Percentiles rank a stretch among this genome's conserved stretches.
phyloP scores from a whole-genome alignment of 2,113 vertebrate genomes.

The Ancistrus triradiatus region DNA sequence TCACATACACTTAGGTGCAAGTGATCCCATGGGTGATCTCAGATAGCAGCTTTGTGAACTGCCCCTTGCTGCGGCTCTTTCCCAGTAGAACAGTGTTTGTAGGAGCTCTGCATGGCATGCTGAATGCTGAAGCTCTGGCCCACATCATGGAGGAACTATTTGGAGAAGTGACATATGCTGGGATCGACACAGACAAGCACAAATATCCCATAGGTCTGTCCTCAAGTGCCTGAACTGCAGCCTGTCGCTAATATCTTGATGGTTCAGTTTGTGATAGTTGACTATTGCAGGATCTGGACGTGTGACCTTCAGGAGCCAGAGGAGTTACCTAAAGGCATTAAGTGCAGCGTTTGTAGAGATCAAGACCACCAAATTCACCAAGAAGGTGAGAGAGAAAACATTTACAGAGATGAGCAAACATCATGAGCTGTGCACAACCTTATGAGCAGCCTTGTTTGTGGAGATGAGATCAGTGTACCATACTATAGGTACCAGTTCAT shows the following conservation, averaged over 20 bases:
- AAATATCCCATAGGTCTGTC: slow-evolving; percentile 92
- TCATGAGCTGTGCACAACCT: too few relatives aligned
- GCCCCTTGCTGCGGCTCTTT: slow-evolving; percentile 86
- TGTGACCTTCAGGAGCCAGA: slow-evolving; percentile 95
- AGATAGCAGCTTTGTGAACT: slow-evolving; percentile 93
- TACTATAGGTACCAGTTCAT: too few relatives aligned
- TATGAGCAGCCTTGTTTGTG: too few relatives aligned
- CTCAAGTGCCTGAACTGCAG: neutral
- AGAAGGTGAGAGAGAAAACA: slow-evolving; percentile 75
- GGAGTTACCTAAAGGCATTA: slow-evolving; percentile 94
- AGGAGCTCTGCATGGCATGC: slow-evolving; percentile 93
- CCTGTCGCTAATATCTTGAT: neutral
- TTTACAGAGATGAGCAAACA: neutral
- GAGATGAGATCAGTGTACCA: too few relatives aligned
- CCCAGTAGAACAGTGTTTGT: slow-evolving; percentile 96
- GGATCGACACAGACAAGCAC: slow-evolving; percentile 99
- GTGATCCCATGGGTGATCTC: slow-evolving; percentile 98
- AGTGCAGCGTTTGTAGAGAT: slow-evolving; percentile 95
- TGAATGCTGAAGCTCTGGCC: slow-evolving; percentile 91
- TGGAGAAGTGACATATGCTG: slow-evolving; percentile 90
- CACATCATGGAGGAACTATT: slow-evolving; percentile 94
- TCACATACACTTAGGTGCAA: slow-evolving; percentile 76
- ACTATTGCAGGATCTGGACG: slow-evolving; percentile 83
- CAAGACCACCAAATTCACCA: slow-evolving; percentile 96
- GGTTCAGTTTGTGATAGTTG: neutral